Evolutionary conservation across 2,113 vertebrate genomes (phyloP), one percentile per base, ranked within the genome.

Genomic region (Etheostoma spectabile): DNA sequence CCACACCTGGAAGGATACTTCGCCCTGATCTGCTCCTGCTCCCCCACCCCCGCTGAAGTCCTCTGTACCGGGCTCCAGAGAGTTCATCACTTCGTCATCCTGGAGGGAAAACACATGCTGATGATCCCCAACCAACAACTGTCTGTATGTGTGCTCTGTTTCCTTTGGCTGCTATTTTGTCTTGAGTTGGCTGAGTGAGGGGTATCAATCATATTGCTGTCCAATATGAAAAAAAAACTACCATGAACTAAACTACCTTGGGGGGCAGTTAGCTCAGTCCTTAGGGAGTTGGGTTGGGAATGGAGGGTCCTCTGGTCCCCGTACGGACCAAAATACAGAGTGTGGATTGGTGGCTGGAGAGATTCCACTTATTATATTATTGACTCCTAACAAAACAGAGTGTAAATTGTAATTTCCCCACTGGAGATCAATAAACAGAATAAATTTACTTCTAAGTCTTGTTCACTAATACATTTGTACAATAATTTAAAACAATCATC

Each of bases 61-160:
- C 92, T 96, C 96, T 82, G 95, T 93, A n/a, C 91, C 94, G 0
- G 96, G 95, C 79, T 97, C 97, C 83, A 96, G 91, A 80, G 96
- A 96, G 69, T 95, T 97, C 92, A 97, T 96, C 90, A 97, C 96
- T 85, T 97, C 96, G 96, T 96, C 97, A 97, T 97, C 90, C 96
- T 97, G 92, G 19, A 87, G 49, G 68, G 51, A 42, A 42, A 74
- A 67, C 48, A 83, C 33, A 62, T 2, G 62, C 3, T 46, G 42
- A 69, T 48, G 18, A 53, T 65, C 24, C 71, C 7, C 4, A 4
- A 21, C 71, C 56, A 53, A 16, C 18, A 70, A 35, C 16, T 15
- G 51, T 55, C 16, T 55, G 24, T 46, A 11, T 42, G 38, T 42
- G 2, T 38, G 38, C 30, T 42, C 18, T 42, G n/a, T 46, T 59